A percentile compares a stretch with the other conserved stretches of the same genome.
phyloP scores from a whole-genome alignment of 2,888 invertebrate species.

The Harpalus rufipes region DNA sequence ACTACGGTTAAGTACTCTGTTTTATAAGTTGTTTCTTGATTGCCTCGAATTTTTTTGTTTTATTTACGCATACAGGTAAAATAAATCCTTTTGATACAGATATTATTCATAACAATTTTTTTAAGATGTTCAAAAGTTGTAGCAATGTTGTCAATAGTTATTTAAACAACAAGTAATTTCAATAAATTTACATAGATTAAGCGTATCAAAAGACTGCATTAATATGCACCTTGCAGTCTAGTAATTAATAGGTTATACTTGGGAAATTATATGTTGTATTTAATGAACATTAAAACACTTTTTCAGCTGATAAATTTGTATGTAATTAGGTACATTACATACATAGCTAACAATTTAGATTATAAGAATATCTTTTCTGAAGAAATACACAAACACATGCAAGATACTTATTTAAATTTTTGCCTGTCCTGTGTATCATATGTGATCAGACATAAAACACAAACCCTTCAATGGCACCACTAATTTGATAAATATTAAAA shows the following conservation, averaged over 20 bases:
- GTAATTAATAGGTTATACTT: constrained; percentile 19
- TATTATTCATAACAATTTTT: neutral
- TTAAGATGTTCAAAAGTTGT: neutral
- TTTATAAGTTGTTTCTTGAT: neutral
- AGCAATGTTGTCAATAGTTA: neutral
- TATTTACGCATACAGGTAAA: neutral
- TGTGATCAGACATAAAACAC: too few relatives aligned
- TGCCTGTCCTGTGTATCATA: neutral
- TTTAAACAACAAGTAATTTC: neutral
- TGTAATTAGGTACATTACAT: constrained; percentile 6
- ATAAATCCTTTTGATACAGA: neutral
- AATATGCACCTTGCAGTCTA: neutral
- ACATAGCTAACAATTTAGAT: neutral
- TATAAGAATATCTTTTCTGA: neutral
- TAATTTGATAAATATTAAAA: too few relatives aligned
- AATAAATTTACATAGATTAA: neutral
- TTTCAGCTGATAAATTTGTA: neutral
- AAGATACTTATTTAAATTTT: neutral
- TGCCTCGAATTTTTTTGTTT: constrained; percentile 33
- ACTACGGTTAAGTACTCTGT: neutral
- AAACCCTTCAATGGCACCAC: too few relatives aligned
- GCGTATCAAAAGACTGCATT: neutral
- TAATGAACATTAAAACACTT: constrained; percentile 40
- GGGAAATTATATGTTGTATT: constrained; percentile 2
- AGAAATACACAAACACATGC: neutral